A percentile compares a stretch with the other conserved stretches of the same genome.
Conservation (phyloP, 2,113 vertebrate species). For the Alligator sinensis region DNA sequence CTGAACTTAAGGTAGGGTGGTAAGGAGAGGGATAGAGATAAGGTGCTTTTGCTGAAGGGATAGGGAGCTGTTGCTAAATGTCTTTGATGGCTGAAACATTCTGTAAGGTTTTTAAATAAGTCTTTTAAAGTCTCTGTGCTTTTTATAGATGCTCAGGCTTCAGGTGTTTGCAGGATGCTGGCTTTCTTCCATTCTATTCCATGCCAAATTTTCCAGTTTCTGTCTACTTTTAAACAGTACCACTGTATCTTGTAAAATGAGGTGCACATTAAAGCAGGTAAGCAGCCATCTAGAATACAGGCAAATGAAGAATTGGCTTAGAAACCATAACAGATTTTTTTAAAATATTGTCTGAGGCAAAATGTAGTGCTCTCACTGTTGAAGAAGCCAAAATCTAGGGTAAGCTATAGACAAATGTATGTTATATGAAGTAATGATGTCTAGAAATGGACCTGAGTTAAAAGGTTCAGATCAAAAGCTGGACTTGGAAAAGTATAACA, state of each 20-base stretch:
- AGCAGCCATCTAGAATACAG: slow-evolving; percentile 1
- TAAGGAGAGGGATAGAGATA: neutral
- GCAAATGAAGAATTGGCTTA: slow-evolving; percentile 7
- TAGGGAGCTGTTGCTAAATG: neutral
- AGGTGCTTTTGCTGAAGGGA: neutral
- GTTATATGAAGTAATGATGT: neutral
- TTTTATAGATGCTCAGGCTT: neutral
- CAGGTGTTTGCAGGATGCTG: neutral
- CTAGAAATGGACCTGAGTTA: rapidly evolving
- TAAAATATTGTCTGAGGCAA: neutral
- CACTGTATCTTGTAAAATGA: neutral
- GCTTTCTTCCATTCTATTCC: neutral
- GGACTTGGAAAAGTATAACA: neutral
- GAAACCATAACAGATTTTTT: slow-evolving; percentile 5
- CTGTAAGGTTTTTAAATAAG: neutral
- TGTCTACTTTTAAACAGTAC: neutral
- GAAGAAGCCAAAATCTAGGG: neutral
- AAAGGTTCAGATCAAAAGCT: neutral
- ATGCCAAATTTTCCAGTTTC: neutral
- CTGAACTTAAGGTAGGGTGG: neutral
- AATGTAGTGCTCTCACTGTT: neutral
- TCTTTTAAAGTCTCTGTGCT: neutral
- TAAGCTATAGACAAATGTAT: neutral
- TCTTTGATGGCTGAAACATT: neutral
- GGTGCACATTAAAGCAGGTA: neutral